Percentiles rank a stretch among this genome's conserved stretches.
Evolutionary conservation across 2,888 invertebrate genomes (phyloP).

Genomic region (Spodoptera exigua): DNA sequence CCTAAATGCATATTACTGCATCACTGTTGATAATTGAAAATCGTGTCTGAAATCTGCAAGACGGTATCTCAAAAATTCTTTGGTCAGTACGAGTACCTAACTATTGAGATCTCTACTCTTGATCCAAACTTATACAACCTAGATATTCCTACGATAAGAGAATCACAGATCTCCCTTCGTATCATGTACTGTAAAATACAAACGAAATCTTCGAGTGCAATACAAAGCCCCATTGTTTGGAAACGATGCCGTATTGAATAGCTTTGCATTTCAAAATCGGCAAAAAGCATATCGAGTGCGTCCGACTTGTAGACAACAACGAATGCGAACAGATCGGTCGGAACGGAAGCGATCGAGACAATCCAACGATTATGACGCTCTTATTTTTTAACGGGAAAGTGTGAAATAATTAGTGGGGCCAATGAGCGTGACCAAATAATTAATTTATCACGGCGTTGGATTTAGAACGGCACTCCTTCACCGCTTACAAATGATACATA

Average conservation of each 20-base stretch:
- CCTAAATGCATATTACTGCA: neutral
- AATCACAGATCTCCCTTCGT: conserved; percentile 63
- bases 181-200: conserved; percentile 67
- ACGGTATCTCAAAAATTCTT: conserved; percentile 20
- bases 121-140: conserved; percentile 46
- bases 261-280: conserved; percentile 63
- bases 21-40: too few relatives aligned
- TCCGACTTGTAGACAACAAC: conserved; percentile 56
- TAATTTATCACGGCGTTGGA: conserved; percentile 46
- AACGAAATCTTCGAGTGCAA: conserved; percentile 71
- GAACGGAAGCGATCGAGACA: conserved; percentile 71
- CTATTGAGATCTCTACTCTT: conserved; percentile 33
- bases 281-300: conserved; percentile 61
- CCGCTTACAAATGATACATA: conserved; percentile 38
- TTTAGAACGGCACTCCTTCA: conserved; percentile 37
- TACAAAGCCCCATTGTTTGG: conserved; percentile 76
- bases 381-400: conserved; percentile 74
- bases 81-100: neutral
- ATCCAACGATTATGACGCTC: conserved; percentile 66
- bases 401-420: conserved; percentile 68
- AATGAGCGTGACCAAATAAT: conserved; percentile 53
- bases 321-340: conserved; percentile 60
- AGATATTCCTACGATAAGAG: conserved; percentile 56
- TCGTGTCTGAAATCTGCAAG: too few relatives aligned
- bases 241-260: conserved; percentile 64